Evolutionary conservation across 2,113 vertebrate species (phyloP).

Genomic region (Terrapene triunguis): DNA sequence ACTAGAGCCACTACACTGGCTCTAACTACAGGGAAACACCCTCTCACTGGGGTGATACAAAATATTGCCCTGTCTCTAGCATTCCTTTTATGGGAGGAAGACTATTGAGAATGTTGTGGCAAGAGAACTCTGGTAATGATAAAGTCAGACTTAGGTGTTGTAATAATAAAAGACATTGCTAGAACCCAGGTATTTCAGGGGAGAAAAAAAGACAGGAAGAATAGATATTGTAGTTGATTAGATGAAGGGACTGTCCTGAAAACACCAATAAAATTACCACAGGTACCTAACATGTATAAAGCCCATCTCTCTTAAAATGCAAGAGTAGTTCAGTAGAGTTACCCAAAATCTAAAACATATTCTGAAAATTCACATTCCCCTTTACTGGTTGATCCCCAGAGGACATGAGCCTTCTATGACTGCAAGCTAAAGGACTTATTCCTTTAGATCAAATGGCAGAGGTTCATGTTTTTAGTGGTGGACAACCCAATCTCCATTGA

Average conservation of each 20-base stretch:
- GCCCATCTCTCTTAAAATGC: neutral
- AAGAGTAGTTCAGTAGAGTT: neutral
- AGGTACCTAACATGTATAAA: neutral
- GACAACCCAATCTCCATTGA: neutral
- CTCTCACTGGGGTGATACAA: neutral
- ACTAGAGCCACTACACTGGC: neutral
- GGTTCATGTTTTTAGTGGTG: neutral
- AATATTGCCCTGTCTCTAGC: neutral
- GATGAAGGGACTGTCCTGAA: neutral
- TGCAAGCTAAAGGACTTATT: neutral
- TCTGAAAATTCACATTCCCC: no score
- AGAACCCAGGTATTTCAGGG: neutral
- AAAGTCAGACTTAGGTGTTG: neutral
- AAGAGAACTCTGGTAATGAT: neutral
- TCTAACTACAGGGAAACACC: neutral
- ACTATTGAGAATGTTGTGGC: neutral
- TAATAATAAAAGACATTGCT: neutral
- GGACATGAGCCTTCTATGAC: neutral
- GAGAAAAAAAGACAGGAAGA: neutral
- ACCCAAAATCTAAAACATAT: neutral
- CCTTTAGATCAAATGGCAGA: neutral
- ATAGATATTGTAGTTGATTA: neutral
- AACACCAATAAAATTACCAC: neutral
- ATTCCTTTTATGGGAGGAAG: neutral
- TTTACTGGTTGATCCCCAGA: neutral